Evolutionary conservation across 2,797 vertebrate genomes (phyloP), one percentile per base, ranked within the genome.

Genomic region (Eidolon dupreanum): DNA sequence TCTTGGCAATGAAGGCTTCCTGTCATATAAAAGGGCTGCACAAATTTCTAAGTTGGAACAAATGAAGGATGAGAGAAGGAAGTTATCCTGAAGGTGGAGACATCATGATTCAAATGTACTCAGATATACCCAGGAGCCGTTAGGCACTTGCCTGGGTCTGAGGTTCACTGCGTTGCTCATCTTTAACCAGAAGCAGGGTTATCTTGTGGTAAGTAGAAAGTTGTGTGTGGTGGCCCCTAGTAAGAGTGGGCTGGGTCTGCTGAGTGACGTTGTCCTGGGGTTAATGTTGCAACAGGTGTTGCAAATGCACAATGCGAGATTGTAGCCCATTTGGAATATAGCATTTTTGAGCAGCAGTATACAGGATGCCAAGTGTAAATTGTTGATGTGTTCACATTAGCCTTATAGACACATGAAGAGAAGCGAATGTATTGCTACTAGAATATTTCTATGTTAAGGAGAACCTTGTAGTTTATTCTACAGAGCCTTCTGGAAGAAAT

Each of bases 401-500:
- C 12, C 20, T 31, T 63, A 57, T 59, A 66, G 82, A 41, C n/a
- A 28, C 2, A 70, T 19, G 70, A 68, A 65, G 59, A 68, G 74
- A 68, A 83, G 11, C 20, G 20, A 75, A 43, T 66, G 17, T 36
- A 59, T 88, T 77, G 9, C n/a, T 38, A 38, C 53, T 41, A 53
- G 43, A 92, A 2, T 65, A 79, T 36, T 88, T 89, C 73, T 91
- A 7, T 79, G 38, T 68, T 43, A 68, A 89, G 55, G 70, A 77
- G 53, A 96, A 87, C 31, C 49, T 92, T 73, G 9, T 22, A 78
- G 26, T 88, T 71, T 65, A 77, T 71, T 24, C 36, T 20, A 15
- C 31, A 55, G 63, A 92, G 38, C 11, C 84, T 96, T 84, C 84
- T 92, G 95, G 70, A 84, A 95, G 53, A 92, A 82, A 95, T 95